Evolutionary conservation across 2,888 invertebrate species (phyloP).

Genomic region (Stenichneumon culpator): DNA sequence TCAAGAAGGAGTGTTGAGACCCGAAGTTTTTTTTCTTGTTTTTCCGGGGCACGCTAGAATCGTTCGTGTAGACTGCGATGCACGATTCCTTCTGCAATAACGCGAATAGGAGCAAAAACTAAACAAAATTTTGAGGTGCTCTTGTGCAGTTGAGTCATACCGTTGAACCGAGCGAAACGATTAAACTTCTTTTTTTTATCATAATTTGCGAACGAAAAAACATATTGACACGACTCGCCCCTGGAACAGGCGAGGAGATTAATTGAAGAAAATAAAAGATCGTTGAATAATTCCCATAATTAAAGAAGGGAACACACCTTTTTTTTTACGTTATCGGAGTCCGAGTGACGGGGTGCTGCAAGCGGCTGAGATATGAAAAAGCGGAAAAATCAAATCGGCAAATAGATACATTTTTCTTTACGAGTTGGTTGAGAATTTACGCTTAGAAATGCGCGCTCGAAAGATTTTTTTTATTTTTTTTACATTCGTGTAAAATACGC

Average conservation of each 20-base stretch:
- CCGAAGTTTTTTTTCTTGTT: slow-evolving; percentile 49
- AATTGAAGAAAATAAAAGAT: slow-evolving; percentile 56
- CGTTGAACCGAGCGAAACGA: slow-evolving; percentile 1
- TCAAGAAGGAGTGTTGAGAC: slow-evolving; percentile 14
- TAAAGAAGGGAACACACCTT: slow-evolving; percentile 75
- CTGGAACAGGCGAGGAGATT: slow-evolving; percentile 62
- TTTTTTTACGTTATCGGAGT: slow-evolving; percentile 72
- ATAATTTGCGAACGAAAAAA: slow-evolving; percentile 25
- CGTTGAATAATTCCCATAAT: slow-evolving; percentile 65
- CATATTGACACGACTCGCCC: slow-evolving; percentile 61
- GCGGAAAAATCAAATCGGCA: neutral
- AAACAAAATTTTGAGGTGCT: slow-evolving; percentile 22
- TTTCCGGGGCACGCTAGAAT: slow-evolving; percentile 55
- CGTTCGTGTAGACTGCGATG: slow-evolving; percentile 41
- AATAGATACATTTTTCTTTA: slow-evolving; percentile 3
- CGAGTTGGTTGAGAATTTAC: slow-evolving; percentile 12
- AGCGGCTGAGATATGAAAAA: slow-evolving; percentile 6
- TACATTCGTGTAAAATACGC: slow-evolving; percentile 18
- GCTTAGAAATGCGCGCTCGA: neutral
- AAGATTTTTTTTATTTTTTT: neutral
- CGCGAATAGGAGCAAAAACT: slow-evolving; percentile 4
- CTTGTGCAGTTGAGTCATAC: neutral
- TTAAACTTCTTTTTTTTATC: neutral
- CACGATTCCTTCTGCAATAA: slow-evolving; percentile 64
- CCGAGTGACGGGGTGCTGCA: slow-evolving; percentile 31